Conservation (phyloP, 2,888 invertebrate genomes). For the Omphaloscelis lunosa region DNA sequence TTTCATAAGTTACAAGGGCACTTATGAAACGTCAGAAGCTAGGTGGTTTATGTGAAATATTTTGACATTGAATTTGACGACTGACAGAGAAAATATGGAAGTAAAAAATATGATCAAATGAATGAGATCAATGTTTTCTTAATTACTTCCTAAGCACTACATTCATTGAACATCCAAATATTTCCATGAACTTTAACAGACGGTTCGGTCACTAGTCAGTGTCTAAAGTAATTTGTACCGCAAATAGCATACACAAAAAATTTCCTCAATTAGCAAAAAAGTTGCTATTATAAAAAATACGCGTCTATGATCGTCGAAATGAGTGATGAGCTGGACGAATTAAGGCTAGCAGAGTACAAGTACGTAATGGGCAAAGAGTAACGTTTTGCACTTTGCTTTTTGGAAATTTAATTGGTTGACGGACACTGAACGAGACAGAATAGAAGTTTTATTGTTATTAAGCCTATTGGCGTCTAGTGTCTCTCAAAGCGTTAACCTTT, state of each 20-base stretch:
- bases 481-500: no score
- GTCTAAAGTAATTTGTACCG: not conserved
- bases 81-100: no score
- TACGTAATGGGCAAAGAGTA: no score
- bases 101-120: no score
- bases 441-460: no score
- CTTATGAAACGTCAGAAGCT: no score
- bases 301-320: not conserved
- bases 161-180: not conserved
- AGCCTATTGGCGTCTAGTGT: no score
- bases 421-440: no score
- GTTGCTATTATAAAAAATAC: slow-evolving; percentile 8
- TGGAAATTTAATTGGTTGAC: no score
- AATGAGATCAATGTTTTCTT: not conserved
- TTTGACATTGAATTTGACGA: no score
- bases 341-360: not conserved
- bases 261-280: slow-evolving; percentile 47
- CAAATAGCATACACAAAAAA: slow-evolving; percentile 12
- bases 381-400: not conserved
- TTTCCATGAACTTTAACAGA: slow-evolving; percentile 38
- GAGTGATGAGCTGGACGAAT: not conserved
- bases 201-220: slow-evolving; percentile 25
- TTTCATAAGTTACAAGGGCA: no score
- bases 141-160: slow-evolving; percentile 7
- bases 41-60: no score